phyloP scores from a whole-genome alignment of 2,113 vertebrate species.

The Oncorhynchus keta region DNA sequence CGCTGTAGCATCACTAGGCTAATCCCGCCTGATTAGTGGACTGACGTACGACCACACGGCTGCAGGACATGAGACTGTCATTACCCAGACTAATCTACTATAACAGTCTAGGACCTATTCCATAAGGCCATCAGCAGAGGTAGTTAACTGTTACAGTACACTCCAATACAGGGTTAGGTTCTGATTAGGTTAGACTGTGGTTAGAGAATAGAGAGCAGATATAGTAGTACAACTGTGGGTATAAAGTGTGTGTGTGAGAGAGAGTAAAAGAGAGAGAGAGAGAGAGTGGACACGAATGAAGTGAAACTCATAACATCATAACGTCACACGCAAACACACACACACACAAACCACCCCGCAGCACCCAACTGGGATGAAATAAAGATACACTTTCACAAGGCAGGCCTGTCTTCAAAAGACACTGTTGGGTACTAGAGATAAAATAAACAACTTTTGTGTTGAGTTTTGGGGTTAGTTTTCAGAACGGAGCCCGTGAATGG shows the following conservation, averaged over 20 bases:
- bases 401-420: neutral
- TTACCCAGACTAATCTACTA: neutral
- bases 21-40: slow-evolving; percentile 16
- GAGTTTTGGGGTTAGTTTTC: neutral
- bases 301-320: no score
- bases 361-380: neutral
- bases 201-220: neutral
- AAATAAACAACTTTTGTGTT: neutral
- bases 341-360: neutral
- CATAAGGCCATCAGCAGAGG: neutral
- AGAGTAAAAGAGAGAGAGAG: no score
- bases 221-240: no score
- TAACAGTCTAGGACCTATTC: neutral
- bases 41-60: slow-evolving; percentile 15
- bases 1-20: slow-evolving; percentile 5
- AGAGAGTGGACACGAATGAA: no score
- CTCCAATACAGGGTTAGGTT: no score
- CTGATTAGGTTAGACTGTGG: no score
- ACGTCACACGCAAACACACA: neutral
- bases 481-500: neutral
- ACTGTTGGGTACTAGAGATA: neutral
- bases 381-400: neutral
- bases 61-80: slow-evolving; percentile 18
- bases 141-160: neutral
- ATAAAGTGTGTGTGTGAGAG: no score